These are phyloP conservation scores for Distichodus sexfasciatus DNA, from an alignment of 2,797 vertebrate species.

Conservation along the genomic window DNA sequence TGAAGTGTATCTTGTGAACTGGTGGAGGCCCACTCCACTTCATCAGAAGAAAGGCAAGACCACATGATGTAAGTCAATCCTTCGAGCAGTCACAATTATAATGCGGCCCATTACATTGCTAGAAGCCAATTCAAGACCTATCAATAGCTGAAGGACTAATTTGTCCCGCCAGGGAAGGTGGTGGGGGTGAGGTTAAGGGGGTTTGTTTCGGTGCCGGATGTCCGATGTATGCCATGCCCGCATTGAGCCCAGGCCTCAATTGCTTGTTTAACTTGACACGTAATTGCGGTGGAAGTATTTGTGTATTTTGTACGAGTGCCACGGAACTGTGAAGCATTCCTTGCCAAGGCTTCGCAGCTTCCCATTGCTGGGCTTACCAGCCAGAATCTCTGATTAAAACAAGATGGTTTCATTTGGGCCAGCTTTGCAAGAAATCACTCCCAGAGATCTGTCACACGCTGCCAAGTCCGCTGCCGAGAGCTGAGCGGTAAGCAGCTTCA, in stretches of 20 bases:
- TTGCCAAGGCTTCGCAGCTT: conserved; percentile 79
- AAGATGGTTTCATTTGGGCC: conserved; percentile 80
- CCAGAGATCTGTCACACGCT: conserved; percentile 70
- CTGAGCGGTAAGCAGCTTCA: conserved; percentile 67
- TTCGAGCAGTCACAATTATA: conserved; percentile 65
- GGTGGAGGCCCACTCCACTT: conserved; percentile 63
- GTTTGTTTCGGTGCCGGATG: conserved; percentile 62
- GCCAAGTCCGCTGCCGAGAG: conserved; percentile 69
- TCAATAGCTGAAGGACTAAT: conserved; percentile 73
- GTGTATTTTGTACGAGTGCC: conserved; percentile 83
- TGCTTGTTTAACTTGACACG: conserved; percentile 84
- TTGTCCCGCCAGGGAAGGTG: conserved; percentile 74
- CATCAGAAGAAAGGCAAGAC: conserved; percentile 67
- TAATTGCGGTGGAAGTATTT: conserved; percentile 86
- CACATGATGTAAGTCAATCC: conserved; percentile 68
- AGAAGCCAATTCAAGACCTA: conserved; percentile 61
- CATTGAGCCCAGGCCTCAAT: conserved; percentile 72
- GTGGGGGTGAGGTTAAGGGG: conserved; percentile 75
- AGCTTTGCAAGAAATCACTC: conserved; percentile 79
- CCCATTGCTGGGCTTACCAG: conserved; percentile 74
- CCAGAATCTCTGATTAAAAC: conserved; percentile 83
- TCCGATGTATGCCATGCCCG: conserved; percentile 62
- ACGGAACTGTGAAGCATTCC: conserved; percentile 65
- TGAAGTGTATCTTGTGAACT: conserved; percentile 70
- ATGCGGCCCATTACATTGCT: conserved; percentile 61